These are phyloP conservation scores for Dasyprocta punctata DNA, from an alignment of 2,113 vertebrate species.

Conservation along the genomic window DNA sequence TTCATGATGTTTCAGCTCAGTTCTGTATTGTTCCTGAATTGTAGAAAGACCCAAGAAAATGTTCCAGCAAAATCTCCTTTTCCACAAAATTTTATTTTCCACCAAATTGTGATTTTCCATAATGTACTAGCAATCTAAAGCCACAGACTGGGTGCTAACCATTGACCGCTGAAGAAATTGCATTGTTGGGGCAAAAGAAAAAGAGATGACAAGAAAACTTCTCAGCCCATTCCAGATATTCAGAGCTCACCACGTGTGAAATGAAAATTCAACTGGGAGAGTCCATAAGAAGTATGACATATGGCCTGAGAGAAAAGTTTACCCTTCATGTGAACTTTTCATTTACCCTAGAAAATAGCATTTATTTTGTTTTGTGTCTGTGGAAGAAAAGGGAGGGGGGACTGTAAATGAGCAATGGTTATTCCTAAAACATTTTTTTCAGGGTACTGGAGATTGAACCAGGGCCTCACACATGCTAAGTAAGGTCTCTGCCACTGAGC, in stretches of 20 bases:
- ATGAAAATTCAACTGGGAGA: background rate
- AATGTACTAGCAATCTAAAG: background rate
- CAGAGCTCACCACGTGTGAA: background rate
- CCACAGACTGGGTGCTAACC: background rate
- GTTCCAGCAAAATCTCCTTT: background rate
- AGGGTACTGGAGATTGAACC: background rate
- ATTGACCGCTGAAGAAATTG: background rate
- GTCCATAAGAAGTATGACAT: background rate
- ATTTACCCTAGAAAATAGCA: background rate
- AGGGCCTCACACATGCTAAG: background rate
- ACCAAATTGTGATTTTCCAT: background rate
- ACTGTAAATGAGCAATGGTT: background rate
- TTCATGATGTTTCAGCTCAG: background rate
- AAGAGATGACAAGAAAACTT: background rate
- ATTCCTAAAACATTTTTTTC: background rate
- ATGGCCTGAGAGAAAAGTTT: background rate
- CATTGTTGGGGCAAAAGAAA: background rate
- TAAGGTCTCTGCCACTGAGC: background rate
- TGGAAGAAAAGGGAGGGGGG: background rate
- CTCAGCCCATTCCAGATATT: background rate
- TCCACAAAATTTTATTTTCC: slow-evolving; percentile 6
- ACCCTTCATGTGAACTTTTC: background rate
- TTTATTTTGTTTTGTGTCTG: background rate
- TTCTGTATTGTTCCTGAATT: slow-evolving; percentile 21
- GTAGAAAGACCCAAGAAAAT: background rate